Base-by-base conservation (phyloP, 2,888 invertebrate genomes). In the Syrphus vitripennis region DNA sequence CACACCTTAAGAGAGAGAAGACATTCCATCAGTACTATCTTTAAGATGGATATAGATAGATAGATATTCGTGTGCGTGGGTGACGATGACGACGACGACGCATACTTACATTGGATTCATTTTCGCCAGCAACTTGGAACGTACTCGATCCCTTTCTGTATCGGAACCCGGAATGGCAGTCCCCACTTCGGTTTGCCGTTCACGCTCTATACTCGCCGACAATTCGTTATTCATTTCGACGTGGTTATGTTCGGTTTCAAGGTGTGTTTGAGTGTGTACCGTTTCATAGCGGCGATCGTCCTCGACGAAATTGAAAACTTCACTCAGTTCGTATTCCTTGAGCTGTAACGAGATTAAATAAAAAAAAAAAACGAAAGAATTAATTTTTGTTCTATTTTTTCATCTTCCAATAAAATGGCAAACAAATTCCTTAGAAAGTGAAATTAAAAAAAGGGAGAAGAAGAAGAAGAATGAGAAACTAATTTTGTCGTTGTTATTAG, bases 291-390 rank as follows among this genome's bases (percentile, higher is more conserved):
- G 94, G 88, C 95, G 94, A 90, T 97, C 96, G 92, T 97, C 97
- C 92, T 96, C 96, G 89, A 94, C 94, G 90, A 96, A 96, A 93
- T 97, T 97, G 93, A 97, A 97, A 88, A 96, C 96, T 93, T 97
- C 97, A 88, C 96, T 96, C 88, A 97, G 93, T 92, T 97, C 97
- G 93, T 97, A 97, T 93, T 97, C 97, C 90, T 96, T 96, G 88
- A 97, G 94, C 97, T 97, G 93, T 70, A 92, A 91, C 34, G 71
- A 76, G 21, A 80, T 34, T n/a, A 34, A 34, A 34, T 19, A 45
- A 34, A 83, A 34, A 45, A 48, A 79, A 37, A 34, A 40, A 12
- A 48, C n/a, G 14, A 63, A 69, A 40, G n/a, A 65, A 50, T 50
- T 31, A 16, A 34, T 29, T 34, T 14, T 34, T 10, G 6, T 31